Conservation (phyloP, 2,113 vertebrate species). For the Campylomormyrus numenius region DNA sequence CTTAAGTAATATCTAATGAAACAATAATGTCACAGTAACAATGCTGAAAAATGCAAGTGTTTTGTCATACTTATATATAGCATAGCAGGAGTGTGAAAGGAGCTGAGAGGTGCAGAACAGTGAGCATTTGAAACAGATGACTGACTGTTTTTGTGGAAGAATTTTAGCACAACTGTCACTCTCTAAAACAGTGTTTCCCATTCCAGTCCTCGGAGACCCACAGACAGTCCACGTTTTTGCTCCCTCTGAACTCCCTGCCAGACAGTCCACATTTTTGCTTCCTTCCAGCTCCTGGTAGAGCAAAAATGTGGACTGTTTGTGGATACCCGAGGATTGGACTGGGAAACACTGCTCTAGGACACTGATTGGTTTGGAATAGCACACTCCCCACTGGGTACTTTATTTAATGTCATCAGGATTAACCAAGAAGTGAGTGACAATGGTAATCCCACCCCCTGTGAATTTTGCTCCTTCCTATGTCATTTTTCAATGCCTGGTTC, state of each 20-base stretch:
- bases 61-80: conserved; percentile 5
- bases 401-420: neutral
- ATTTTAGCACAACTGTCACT: neutral
- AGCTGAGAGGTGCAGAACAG: neutral
- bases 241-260: neutral
- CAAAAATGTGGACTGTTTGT: neutral
- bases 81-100: neutral
- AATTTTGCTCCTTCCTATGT: neutral
- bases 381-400: neutral
- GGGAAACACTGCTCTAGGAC: neutral
- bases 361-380: neutral
- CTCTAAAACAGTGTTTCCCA: neutral
- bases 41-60: neutral
- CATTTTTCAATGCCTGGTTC: neutral
- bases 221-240: neutral
- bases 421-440: neutral
- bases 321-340: neutral
- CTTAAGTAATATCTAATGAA: neutral
- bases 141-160: neutral
- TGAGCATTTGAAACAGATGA: neutral
- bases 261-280: neutral
- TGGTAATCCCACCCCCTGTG: neutral
- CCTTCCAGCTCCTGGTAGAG: neutral
- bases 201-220: neutral
- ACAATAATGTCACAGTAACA: conserved; percentile 7